Percentiles rank a stretch among this genome's conserved stretches.
phyloP scores from a whole-genome alignment of 2,888 invertebrate genomes.

The Meiosimyza platycephala region DNA sequence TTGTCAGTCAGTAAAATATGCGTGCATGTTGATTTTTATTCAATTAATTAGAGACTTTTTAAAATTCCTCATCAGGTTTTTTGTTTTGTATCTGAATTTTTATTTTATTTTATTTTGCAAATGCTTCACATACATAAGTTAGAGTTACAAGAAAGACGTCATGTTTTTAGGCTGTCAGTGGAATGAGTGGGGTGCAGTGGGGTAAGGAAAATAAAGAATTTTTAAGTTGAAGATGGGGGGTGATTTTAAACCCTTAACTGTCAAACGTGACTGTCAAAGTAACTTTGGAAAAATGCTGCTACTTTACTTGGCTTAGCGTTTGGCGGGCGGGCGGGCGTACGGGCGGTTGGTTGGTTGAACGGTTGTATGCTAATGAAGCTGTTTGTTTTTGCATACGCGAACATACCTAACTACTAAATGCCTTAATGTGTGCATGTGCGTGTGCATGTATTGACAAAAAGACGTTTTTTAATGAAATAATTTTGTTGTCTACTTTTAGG shows the following conservation, averaged over 20 bases:
- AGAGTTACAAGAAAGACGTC: background rate
- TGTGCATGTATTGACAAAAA: conserved; percentile 19
- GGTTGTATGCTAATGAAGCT: conserved; percentile 42
- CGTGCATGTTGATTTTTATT: conserved; percentile 43
- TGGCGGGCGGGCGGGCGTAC: background rate
- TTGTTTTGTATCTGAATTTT: background rate
- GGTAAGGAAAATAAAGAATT: background rate
- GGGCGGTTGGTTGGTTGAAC: too few relatives aligned
- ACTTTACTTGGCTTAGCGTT: background rate
- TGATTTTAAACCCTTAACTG: conserved; percentile 38
- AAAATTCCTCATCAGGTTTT: conserved; percentile 45
- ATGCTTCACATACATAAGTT: background rate
- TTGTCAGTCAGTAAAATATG: conserved; percentile 1
- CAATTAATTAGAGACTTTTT: conserved; percentile 48
- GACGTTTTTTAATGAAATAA: conserved; percentile 43
- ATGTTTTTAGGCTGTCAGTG: conserved; percentile 8
- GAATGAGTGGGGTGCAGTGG: background rate
- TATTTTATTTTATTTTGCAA: conserved; percentile 2
- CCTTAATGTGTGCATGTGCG: conserved; percentile 4
- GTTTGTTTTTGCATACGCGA: background rate
- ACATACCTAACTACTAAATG: background rate
- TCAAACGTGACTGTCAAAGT: conserved; percentile 43
- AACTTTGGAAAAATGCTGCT: conserved; percentile 33
- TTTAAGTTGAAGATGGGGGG: background rate
- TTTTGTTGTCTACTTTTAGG: conserved; percentile 32